These are phyloP conservation scores for Chironex yamaguchii DNA, from an alignment of 30 jellyfish, hydroid and myxozoan genomes.

Conservation along the genomic window DNA sequence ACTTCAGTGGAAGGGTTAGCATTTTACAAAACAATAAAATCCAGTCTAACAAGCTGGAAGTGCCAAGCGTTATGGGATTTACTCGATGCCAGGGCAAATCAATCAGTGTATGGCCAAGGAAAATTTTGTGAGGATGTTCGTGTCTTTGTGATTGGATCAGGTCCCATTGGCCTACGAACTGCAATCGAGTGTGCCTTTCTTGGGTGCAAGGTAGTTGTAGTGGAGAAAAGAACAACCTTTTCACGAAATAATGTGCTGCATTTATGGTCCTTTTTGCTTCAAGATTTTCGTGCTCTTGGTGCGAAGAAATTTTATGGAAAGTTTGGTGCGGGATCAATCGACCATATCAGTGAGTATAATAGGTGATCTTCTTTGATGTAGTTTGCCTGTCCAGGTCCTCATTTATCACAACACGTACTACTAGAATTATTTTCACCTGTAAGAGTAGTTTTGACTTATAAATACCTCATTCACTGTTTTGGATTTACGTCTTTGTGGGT, in stretches of 20 bases:
- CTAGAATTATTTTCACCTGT: too few species aligned
- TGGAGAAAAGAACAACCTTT: constrained; percentile 83
- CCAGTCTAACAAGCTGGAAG: constrained; percentile 85
- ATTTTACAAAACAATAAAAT: constrained; percentile 63
- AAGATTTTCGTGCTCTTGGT: constrained; percentile 91
- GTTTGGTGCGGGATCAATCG: constrained; percentile 95
- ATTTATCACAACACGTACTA: too few species aligned
- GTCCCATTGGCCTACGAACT: constrained; percentile 94
- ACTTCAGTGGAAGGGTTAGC: constrained; percentile 39
- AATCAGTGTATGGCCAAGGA: constrained; percentile 85
- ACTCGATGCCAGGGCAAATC: constrained; percentile 77
- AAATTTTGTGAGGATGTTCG: constrained; percentile 56
- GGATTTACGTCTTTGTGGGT: too few species aligned
- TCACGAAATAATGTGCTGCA: constrained; percentile 88
- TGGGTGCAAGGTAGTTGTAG: constrained; percentile 88
- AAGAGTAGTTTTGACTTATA: too few species aligned
- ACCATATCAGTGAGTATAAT: constrained; percentile 91
- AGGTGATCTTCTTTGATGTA: too few species aligned
- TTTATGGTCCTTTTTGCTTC: constrained; percentile 91
- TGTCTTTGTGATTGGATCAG: constrained; percentile 87
- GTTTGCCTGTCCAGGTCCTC: too few species aligned
- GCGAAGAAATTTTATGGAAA: constrained; percentile 95
- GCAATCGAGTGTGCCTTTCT: constrained; percentile 89
- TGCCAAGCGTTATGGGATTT: constrained; percentile 96
- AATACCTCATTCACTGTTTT: too few species aligned